A percentile compares a stretch with the other conserved stretches of the same genome.
These are phyloP conservation scores for Brachionichthys hirsutus DNA, from an alignment of 2,113 vertebrate genomes.

Conservation along the genomic window DNA sequence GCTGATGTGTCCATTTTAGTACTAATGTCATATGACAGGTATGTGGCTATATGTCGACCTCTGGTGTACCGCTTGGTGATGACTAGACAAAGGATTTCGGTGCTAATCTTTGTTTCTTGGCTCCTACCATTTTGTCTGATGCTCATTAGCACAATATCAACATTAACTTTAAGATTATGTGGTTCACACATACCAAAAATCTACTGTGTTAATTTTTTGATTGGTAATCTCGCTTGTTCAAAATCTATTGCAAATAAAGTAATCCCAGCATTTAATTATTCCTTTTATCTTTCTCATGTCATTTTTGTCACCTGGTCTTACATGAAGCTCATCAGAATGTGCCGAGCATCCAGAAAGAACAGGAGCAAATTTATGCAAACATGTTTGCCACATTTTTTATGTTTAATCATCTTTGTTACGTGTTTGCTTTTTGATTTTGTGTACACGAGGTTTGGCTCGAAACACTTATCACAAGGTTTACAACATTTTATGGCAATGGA, in stretches of 20 bases:
- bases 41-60: constrained; percentile 54
- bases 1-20: constrained; percentile 39
- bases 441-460: constrained; percentile 28
- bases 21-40: constrained; percentile 55
- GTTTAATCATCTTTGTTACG: not conserved
- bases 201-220: constrained; percentile 35
- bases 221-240: constrained; percentile 23
- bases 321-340: constrained; percentile 24
- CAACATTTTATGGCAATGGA: constrained; percentile 39
- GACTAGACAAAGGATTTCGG: constrained; percentile 19
- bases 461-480: not conserved
- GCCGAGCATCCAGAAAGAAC: constrained; percentile 17
- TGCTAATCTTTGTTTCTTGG: constrained; percentile 31
- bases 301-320: constrained; percentile 34
- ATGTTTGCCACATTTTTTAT: constrained; percentile 39
- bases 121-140: constrained; percentile 3
- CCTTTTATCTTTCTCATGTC: constrained; percentile 25
- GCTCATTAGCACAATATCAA: constrained; percentile 18
- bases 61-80: constrained; percentile 49
- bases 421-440: constrained; percentile 40
- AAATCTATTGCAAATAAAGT: not conserved
- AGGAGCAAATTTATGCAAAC: constrained; percentile 42
- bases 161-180: constrained; percentile 12
- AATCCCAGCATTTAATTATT: constrained; percentile 38
- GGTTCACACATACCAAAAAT: constrained; percentile 42